Evolutionary conservation across 2,888 invertebrate species (phyloP), one percentile per base, ranked within the genome.

Genomic region (Coenonympha arcania): DNA sequence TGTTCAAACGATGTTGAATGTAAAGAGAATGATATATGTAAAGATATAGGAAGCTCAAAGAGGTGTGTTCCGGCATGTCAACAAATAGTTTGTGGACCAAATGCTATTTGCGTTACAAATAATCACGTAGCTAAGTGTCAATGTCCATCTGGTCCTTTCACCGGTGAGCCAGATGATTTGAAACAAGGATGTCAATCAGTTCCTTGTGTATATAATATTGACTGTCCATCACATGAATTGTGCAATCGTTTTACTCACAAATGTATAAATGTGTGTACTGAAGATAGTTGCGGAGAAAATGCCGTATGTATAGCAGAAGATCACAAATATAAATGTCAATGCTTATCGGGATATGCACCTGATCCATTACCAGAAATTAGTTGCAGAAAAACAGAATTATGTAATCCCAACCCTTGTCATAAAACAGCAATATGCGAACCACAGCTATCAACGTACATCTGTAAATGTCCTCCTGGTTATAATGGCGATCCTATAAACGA

Each of bases 111-210:
- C 68, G 89, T 95, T 6, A 93, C 94, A 2, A 95, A 95, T 65
- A 96, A 96, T 68, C 96, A 96, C 71, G 92, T 92, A 9, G 93
- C 95, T 0, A 92, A 94, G 73, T 96, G 96, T 68, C 93, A 95
- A 64, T 96, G 96, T 69, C 95, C 95, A 13, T 91, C 93, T 5
- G 96, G 96, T 13, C 90, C 93, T 1, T 96, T 90, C 70, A 92
- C 93, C 6, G 96, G 96, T 2, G 92, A 96, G 82, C 95, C 96
- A 0, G 91, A 92, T 67, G 94, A 95, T 70, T 76, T 89, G 1
- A 84, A 87, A 51, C 88, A 88, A 51, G 95, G 95, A 45, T 94
- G 95, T 67, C 88, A 91, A 76, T 88, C 91, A 48, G 94, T 95
- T 4, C 93, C 94, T 3, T 95, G 95, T 69, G 93, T 95, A 28